A percentile compares a stretch with the other conserved stretches of the same genome.
phyloP scores from a whole-genome alignment of 2,888 invertebrate genomes.

The Drosophila neonasuta region DNA sequence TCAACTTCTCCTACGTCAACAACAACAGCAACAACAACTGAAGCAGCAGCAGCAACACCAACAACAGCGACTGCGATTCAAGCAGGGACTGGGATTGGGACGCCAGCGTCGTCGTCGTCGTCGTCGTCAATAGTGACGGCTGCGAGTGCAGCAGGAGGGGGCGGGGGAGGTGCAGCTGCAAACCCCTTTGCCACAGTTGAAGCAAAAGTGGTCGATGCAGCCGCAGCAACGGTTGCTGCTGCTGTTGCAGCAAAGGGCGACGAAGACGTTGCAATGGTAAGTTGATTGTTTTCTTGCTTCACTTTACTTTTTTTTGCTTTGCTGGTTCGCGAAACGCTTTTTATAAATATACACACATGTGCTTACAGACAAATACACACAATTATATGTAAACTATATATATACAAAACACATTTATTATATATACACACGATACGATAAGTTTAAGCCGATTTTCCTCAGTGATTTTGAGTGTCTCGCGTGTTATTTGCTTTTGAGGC shows the following conservation, averaged over 20 bases:
- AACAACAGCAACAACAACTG: slow-evolving; percentile 33
- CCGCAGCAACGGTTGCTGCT: not conserved
- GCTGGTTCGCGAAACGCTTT: slow-evolving; percentile 31
- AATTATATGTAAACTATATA: not conserved
- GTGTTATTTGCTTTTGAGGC: slow-evolving; percentile 55
- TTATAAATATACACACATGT: slow-evolving; percentile 19
- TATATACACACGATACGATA: slow-evolving; percentile 28
- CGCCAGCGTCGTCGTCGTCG: slow-evolving; percentile 19
- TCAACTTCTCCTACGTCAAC: slow-evolving; percentile 45
- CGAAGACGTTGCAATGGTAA: slow-evolving; percentile 74
- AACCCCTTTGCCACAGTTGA: slow-evolving; percentile 56
- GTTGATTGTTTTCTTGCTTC: slow-evolving; percentile 55
- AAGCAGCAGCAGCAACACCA: slow-evolving; percentile 19
- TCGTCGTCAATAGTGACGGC: slow-evolving; percentile 10
- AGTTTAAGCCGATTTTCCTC: slow-evolving; percentile 62
- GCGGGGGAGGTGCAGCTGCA: slow-evolving; percentile 45
- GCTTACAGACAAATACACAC: slow-evolving; percentile 5
- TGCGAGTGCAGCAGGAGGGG: slow-evolving; percentile 17
- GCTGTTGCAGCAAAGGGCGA: slow-evolving; percentile 20
- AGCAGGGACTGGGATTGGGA: slow-evolving; percentile 21
- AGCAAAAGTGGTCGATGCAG: slow-evolving; percentile 45
- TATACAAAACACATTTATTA: slow-evolving; percentile 20
- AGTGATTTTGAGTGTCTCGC: slow-evolving; percentile 51
- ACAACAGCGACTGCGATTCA: slow-evolving; percentile 7
- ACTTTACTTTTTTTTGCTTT: not conserved